A percentile compares a stretch with the other conserved stretches of the same genome.
Conservation (phyloP, 2,888 invertebrate species). For the Aspidapion aeneum region DNA sequence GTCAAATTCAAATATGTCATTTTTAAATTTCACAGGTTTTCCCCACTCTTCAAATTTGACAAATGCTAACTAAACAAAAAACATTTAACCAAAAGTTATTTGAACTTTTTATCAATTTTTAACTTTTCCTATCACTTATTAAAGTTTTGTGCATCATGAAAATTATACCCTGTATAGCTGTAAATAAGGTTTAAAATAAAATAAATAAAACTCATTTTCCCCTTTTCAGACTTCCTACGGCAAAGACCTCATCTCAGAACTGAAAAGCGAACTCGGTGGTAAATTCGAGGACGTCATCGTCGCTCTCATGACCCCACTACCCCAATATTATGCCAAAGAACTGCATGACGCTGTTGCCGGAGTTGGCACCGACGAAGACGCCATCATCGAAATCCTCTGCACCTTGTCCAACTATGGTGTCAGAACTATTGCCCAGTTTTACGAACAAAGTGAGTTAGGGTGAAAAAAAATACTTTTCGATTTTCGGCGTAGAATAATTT, state of each 20-base stretch:
- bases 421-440: conserved; percentile 78
- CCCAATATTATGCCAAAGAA: conserved; percentile 89
- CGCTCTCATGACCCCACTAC: conserved; percentile 86
- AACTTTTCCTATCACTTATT: no score
- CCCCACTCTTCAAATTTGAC: no score
- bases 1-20: no score
- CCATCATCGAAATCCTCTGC: conserved; percentile 89
- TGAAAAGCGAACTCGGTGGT: conserved; percentile 87
- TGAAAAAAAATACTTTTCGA: conserved; percentile 1
- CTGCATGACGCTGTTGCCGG: conserved; percentile 85
- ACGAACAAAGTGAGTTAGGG: conserved; percentile 75
- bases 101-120: no score
- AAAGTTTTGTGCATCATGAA: no score
- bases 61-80: no score
- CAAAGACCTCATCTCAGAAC: conserved; percentile 72
- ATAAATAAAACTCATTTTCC: no score
- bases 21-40: no score
- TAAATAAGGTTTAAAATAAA: no score
- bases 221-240: conserved; percentile 76
- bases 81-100: no score
- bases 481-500: not conserved
- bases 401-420: conserved; percentile 89
- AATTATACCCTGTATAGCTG: no score
- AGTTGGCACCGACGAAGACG: conserved; percentile 84
- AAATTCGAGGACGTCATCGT: conserved; percentile 87